Percentiles rank a stretch among this genome's conserved stretches.
phyloP scores from a whole-genome alignment of 1,140 invertebrate species.

The Eurosta solidaginis region DNA sequence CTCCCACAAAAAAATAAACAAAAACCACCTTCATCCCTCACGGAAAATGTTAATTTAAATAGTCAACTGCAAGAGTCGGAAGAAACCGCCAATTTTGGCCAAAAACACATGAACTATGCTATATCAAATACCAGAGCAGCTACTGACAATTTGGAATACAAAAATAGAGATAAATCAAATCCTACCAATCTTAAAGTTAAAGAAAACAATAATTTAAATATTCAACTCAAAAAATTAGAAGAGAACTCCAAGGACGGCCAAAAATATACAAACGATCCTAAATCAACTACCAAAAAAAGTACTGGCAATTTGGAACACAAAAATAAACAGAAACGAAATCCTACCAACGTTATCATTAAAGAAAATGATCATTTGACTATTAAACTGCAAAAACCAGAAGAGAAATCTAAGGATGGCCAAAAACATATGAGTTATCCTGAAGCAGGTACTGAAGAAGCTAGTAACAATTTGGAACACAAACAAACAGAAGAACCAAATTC shows the following conservation, averaged over 20 bases:
- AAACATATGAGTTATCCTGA: not conserved
- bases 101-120: too few relatives aligned
- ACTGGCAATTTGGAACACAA: not conserved
- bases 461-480: not conserved
- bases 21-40: too few relatives aligned
- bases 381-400: not conserved
- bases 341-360: not conserved
- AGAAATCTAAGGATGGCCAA: not conserved
- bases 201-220: too few relatives aligned
- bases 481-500: not conserved
- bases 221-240: not conserved
- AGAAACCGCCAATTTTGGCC: too few relatives aligned
- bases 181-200: too few relatives aligned
- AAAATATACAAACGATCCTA: not conserved
- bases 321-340: not conserved
- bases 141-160: too few relatives aligned
- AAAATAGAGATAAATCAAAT: too few relatives aligned
- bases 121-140: too few relatives aligned
- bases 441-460: not conserved
- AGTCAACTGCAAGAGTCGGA: too few relatives aligned
- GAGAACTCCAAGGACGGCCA: not conserved
- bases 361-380: too few relatives aligned
- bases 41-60: too few relatives aligned
- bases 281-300: not conserved
- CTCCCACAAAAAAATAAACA: too few relatives aligned